Base-by-base conservation (phyloP, 1,140 invertebrate genomes). In the Megalopta genalis region DNA sequence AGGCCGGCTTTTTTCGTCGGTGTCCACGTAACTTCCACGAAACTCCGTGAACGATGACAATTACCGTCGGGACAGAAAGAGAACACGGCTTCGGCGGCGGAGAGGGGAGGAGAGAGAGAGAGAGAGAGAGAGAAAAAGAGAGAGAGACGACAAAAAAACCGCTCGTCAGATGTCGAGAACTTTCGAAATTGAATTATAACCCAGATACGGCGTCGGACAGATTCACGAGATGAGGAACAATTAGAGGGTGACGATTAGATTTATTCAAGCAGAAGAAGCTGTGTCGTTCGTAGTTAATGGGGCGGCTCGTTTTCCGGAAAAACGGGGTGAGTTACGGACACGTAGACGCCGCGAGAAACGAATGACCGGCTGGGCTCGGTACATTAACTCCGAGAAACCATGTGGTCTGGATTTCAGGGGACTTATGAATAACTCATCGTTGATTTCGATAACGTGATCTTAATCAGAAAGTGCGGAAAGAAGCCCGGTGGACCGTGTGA, bases 1-100 rank as follows among this genome's bases (percentile, higher is more conserved):
- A 59, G 42, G 0, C 23, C 32, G 1, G 23, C 37, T 82, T 71
- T 52, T 67, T 63, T 49, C 5, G 6, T 25, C 42, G n/a, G 37
- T 37, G 52, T 66, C 14, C 52, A 63, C 82, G 63, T 71, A 81
- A 84, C 66, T 85, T 77, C 70, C 54, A 81, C 60, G 70, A 85
- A 85, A 81, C 46, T 23, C 54, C 39, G 39, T 16, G 23, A 64
- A 68, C 75, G 52, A 57, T 18, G 59, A 75, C 23, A 67, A 83
- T 82, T 57, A 67, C 37, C 14, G 32, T 27, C 54, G 21, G 18
- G 21, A 1, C 16, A 1, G 21, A 9, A 18, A 21, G 4, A 39
- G 5, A 52, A 18, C 32, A 10, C 32, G 0, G 10, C 0, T 1
- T 0, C 9, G 39, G 10, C 39, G 39, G 39, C 8, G 39, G 39